Conservation (phyloP, 2,113 vertebrate species). For the Cyphomyrus discorhynchus region DNA sequence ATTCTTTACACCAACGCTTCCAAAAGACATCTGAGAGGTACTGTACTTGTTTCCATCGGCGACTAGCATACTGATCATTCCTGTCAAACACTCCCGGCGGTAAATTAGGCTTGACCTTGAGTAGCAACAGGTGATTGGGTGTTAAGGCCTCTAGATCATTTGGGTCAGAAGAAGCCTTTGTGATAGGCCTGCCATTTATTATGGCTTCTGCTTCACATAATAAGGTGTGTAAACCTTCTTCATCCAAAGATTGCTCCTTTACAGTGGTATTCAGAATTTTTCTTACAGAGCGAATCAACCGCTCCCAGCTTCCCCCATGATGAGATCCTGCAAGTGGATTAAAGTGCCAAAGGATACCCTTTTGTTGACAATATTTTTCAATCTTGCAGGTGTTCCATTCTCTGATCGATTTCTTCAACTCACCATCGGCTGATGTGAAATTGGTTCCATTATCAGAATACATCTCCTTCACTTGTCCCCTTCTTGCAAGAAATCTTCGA, state of each 20-base stretch:
- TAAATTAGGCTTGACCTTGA: no score
- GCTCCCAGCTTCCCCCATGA: neutral
- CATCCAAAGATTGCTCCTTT: neutral
- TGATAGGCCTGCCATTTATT: neutral
- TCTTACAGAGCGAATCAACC: neutral
- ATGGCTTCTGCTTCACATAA: neutral
- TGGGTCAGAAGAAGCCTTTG: neutral
- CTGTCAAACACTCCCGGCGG: no score
- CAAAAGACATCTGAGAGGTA: no score
- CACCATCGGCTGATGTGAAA: no score
- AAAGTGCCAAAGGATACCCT: neutral
- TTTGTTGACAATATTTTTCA: neutral
- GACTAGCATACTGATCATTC: no score
- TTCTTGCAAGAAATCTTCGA: neutral
- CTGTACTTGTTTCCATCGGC: no score
- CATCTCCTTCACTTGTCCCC: no score
- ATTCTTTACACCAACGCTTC: no score
- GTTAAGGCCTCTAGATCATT: neutral
- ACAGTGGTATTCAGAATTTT: neutral
- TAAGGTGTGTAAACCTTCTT: neutral
- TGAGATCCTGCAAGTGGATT: neutral
- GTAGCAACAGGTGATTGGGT: no score
- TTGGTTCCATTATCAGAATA: no score
- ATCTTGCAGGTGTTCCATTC: no score
- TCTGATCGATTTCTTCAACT: no score